phyloP scores from a whole-genome alignment of 1,140 invertebrate genomes.

The Drosophila tani region DNA sequence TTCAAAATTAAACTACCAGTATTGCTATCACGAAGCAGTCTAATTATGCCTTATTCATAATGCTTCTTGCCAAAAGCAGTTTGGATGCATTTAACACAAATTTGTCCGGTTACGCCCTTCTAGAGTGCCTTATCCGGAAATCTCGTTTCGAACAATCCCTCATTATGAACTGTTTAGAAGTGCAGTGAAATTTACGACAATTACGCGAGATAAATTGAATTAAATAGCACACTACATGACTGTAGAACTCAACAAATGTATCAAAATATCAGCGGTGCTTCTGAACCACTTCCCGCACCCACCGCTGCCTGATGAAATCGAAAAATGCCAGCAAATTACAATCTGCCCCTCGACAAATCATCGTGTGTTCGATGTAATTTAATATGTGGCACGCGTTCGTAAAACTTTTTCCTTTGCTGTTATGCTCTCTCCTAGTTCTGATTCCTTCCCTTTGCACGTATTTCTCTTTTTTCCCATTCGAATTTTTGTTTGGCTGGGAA shows the following conservation, averaged over 20 bases:
- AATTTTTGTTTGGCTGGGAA: constrained; percentile 44
- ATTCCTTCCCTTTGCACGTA: constrained; percentile 15
- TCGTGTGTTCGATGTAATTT: constrained; percentile 80
- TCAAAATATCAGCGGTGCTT: constrained; percentile 67
- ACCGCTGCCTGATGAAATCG: constrained; percentile 57
- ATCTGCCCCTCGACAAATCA: constrained; percentile 61
- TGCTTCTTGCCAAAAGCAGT: neutral
- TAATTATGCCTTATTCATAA: constrained; percentile 2
- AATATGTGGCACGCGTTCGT: constrained; percentile 79
- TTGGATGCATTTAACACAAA: constrained; percentile 36
- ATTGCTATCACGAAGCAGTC: neutral
- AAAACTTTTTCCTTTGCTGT: constrained; percentile 56
- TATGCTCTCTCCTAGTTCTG: constrained; percentile 12
- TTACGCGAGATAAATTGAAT: constrained; percentile 71
- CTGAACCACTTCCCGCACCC: constrained; percentile 12
- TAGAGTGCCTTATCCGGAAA: constrained; percentile 16
- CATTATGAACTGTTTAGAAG: constrained; percentile 12
- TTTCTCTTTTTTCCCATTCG: constrained; percentile 21
- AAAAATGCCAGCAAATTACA: constrained; percentile 80
- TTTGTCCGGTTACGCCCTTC: constrained; percentile 38
- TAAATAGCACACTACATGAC: constrained; percentile 54
- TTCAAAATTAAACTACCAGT: neutral
- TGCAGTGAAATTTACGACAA: constrained; percentile 67
- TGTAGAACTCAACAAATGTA: constrained; percentile 63
- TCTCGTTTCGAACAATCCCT: constrained; percentile 2